Percentiles rank a stretch among this genome's conserved stretches.
phyloP scores from a whole-genome alignment of 92 coral and sea anemone species.

The Epizoanthus scotinus region DNA sequence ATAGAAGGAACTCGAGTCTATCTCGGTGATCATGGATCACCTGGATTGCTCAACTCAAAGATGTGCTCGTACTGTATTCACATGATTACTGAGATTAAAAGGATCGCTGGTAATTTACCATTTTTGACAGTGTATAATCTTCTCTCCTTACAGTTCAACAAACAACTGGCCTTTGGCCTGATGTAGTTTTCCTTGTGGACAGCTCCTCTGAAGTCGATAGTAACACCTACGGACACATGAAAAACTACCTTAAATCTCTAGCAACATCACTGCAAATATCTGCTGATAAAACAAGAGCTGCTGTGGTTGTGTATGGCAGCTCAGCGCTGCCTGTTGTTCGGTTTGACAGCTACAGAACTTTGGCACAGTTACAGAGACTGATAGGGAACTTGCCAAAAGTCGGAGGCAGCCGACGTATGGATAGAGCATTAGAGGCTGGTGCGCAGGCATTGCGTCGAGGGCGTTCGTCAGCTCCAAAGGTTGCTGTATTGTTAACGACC shows the following conservation, averaged over 20 bases:
- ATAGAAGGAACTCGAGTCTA: no score
- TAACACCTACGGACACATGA: slow-evolving; percentile 50
- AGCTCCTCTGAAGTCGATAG: slow-evolving; percentile 66
- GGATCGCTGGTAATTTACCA: no score
- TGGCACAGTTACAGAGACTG: slow-evolving; percentile 37
- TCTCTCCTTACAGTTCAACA: slow-evolving; percentile 11
- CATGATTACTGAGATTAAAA: no score
- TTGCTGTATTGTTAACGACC: slow-evolving; percentile 72
- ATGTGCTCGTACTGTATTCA: no score
- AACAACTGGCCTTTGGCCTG: slow-evolving; percentile 38
- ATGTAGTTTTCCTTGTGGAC: slow-evolving; percentile 79
- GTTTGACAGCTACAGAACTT: slow-evolving; percentile 57
- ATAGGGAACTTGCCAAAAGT: slow-evolving; percentile 28
- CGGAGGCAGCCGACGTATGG: slow-evolving; percentile 63
- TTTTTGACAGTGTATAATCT: no score
- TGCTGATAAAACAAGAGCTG: slow-evolving; percentile 66
- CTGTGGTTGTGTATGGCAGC: slow-evolving; percentile 74
- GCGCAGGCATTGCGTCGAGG: slow-evolving; percentile 60
- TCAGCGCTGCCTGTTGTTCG: slow-evolving; percentile 55
- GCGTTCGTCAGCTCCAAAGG: slow-evolving; percentile 69
- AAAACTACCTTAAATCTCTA: slow-evolving; percentile 67
- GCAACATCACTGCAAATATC: slow-evolving; percentile 63
- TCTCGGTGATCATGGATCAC: no score
- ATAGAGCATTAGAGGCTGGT: slow-evolving; percentile 62
- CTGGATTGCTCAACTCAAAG: no score